Base-by-base conservation (phyloP, 2,888 invertebrate genomes). In the Abscondita cerata region DNA sequence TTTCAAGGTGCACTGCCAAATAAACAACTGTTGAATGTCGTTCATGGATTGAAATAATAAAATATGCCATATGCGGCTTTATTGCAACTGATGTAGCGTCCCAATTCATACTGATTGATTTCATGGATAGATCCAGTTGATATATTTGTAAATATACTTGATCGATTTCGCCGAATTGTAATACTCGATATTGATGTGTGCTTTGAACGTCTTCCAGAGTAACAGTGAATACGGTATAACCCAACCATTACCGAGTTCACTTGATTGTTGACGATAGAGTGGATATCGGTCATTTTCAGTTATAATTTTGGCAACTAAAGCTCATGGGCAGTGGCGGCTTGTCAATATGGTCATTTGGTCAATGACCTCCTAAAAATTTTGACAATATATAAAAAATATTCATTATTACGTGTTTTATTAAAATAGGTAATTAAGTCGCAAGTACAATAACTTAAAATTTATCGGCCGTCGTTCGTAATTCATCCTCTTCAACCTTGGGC, bases 191-290 rank as follows among this genome's bases (percentile, higher is more conserved):
- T 76, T 77, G 36, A 73, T 71, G 55, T 78, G 76, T 1, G 73
- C 69, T 31, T 77, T 68, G 44, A 60, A 73, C 16, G 66, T 68
- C 59, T 68, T 68, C 2, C 58, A 68, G 13, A 72, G 48, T 16
- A 72, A 31, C 16, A 76, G 76, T 6, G 68, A 74, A 68, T 75
- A 75, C 36, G 75, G 77, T 9, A 78, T 76, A 65, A 78, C 64
- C 75, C 72, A 78, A 44, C 72, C 63, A 70, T 78, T 78, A 52
- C 76, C 76, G 13, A 72, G 60, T 46, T 61, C 68, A 40, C 13
- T 40, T 40, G 13, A 40, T 54, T 71, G 68, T 40, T 72, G 67
- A 13, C 71, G 68, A 68, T 76, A 75, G 53, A 70, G 56, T 48
- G 74, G 75, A 67, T 73, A 75, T 50, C 74, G 75, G 64, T 76